Conservation (phyloP, 2,797 vertebrate species). For the Hyperoplus lanceolatus region DNA sequence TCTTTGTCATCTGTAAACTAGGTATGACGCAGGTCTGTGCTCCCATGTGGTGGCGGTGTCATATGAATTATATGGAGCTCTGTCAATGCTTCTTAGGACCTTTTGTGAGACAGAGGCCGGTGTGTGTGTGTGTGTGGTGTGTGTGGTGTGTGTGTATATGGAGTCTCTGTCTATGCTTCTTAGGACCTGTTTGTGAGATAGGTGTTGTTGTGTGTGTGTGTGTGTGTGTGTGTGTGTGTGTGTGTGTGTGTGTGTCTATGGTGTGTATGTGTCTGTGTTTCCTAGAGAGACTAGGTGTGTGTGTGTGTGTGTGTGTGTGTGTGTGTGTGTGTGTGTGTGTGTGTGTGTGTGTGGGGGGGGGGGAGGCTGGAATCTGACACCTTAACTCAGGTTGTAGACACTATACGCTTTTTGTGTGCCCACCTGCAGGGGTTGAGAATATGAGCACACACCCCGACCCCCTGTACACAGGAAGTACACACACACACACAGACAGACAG, state of each 20-base stretch:
- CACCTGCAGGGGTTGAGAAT: constrained; percentile 27
- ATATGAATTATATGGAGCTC: constrained; percentile 59
- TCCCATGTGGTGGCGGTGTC: constrained; percentile 52
- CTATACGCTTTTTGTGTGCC: background rate
- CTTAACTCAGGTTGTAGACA: constrained; percentile 63
- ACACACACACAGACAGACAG: constrained; percentile 18
- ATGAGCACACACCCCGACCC: constrained; percentile 24
- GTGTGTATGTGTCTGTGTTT: constrained; percentile 21
- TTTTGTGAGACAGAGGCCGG: constrained; percentile 37
- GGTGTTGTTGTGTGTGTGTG: constrained; percentile 14
- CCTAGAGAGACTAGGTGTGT: background rate
- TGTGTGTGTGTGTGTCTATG: constrained; percentile 22
- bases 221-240: constrained; percentile 8
- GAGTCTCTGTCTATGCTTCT: too few species aligned
- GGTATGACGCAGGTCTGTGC: constrained; percentile 60
- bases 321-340: constrained; percentile 20
- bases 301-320: constrained; percentile 1
- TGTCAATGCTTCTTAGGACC: constrained; percentile 41
- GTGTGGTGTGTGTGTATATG: background rate
- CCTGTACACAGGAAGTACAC: constrained; percentile 45
- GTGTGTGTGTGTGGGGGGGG: constrained; percentile 1
- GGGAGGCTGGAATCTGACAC: constrained; percentile 69
- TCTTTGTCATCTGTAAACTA: constrained; percentile 56
- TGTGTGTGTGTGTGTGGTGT: constrained; percentile 34
- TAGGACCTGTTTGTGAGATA: constrained; percentile 20